Conservation (phyloP, 30 jellyfish, hydroid and myxozoan species). For the Pseudorhiza aurosa region DNA sequence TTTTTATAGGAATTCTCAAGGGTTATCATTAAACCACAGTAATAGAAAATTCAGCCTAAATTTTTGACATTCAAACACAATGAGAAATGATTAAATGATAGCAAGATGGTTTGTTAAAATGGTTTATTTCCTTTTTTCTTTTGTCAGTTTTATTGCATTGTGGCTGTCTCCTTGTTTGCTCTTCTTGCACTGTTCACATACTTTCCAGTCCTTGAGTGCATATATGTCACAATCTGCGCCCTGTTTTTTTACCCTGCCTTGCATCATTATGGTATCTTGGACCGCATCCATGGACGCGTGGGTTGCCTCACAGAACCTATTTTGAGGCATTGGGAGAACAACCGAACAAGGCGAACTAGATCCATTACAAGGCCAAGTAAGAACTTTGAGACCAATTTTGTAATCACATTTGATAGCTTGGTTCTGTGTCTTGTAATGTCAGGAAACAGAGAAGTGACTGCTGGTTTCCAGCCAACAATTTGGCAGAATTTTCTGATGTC, state of each 20-base stretch:
- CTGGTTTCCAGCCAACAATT: too few species aligned
- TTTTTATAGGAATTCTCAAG: too few species aligned
- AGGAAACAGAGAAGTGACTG: too few species aligned
- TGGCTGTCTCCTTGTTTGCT: conserved; percentile 57
- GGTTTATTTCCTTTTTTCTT: neutral
- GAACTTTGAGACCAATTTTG: neutral
- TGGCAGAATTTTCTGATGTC: too few species aligned
- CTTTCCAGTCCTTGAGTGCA: conserved; percentile 56
- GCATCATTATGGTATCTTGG: conserved; percentile 63
- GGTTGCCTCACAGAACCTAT: conserved; percentile 44
- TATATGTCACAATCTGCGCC: conserved; percentile 27
- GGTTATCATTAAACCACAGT: too few species aligned
- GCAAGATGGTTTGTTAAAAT: too few species aligned
- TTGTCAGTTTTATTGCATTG: conserved; percentile 67
- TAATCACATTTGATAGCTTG: too few species aligned
- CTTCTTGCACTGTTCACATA: conserved; percentile 46
- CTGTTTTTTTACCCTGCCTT: conserved; percentile 61
- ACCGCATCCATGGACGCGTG: conserved; percentile 42
- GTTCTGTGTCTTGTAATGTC: too few species aligned
- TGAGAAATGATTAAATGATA: too few species aligned
- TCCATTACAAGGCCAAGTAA: conserved; percentile 18
- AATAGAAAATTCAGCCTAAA: too few species aligned
- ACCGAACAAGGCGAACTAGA: conserved; percentile 59
- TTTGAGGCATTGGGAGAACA: conserved; percentile 64
- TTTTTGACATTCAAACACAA: too few species aligned